These are phyloP conservation scores for Heliothis subflexa DNA, from an alignment of 1,140 invertebrate species.

Conservation along the genomic window DNA sequence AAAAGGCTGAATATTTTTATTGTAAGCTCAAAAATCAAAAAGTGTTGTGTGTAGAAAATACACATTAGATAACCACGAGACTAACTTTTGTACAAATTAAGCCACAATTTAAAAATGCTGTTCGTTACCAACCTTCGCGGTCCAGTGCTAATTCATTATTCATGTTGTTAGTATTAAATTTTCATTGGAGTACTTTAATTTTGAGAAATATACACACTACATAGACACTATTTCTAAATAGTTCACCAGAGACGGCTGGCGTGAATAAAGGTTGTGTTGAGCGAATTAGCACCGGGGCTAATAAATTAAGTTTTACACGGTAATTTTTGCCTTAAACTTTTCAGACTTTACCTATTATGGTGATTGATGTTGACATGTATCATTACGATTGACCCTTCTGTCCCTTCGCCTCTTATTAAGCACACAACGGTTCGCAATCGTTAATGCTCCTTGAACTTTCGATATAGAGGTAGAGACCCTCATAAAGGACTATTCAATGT, in stretches of 20 bases:
- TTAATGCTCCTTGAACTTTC: slow-evolving; percentile 23
- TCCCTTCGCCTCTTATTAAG: neutral
- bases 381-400: neutral
- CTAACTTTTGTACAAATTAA: neutral
- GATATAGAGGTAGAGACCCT: slow-evolving; percentile 2
- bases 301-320: slow-evolving; percentile 7
- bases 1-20: no score
- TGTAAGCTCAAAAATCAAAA: no score
- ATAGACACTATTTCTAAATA: neutral
- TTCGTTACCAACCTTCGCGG: slow-evolving; percentile 5
- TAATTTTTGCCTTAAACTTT: neutral
- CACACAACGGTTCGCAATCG: slow-evolving; percentile 1
- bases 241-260: neutral
- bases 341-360: neutral
- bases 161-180: slow-evolving; percentile 19
- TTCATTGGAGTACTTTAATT: slow-evolving; percentile 11
- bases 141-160: slow-evolving; percentile 1
- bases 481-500: slow-evolving; percentile 6
- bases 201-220: slow-evolving; percentile 6
- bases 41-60: no score
- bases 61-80: neutral
- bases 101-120: neutral
- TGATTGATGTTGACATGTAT: slow-evolving; percentile 12
- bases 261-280: neutral
- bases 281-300: neutral